Percentiles rank a stretch among this genome's conserved stretches.
Conservation (phyloP, 2,797 vertebrate genomes). For the Decapterus maruadsi region DNA sequence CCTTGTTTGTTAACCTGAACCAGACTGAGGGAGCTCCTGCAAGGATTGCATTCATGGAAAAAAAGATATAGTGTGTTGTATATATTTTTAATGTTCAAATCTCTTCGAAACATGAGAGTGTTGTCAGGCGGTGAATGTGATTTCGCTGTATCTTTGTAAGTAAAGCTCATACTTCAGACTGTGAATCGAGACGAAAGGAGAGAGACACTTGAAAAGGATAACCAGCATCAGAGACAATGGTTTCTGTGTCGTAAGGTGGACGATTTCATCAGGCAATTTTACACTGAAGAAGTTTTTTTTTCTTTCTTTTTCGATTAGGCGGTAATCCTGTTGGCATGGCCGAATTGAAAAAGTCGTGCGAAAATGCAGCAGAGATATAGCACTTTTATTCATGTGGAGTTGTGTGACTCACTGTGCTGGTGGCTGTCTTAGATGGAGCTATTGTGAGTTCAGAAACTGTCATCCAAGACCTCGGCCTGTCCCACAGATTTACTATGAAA, state of each 20-base stretch:
- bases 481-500: slow-evolving; percentile 61
- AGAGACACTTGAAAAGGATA: slow-evolving; percentile 50
- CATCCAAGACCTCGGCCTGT: slow-evolving; percentile 52
- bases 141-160: slow-evolving; percentile 47
- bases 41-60: slow-evolving; percentile 19
- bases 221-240: slow-evolving; percentile 57
- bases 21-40: slow-evolving; percentile 36
- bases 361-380: slow-evolving; percentile 70
- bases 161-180: slow-evolving; percentile 58
- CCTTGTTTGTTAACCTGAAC: slow-evolving; percentile 42
- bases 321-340: slow-evolving; percentile 63
- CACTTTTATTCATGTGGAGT: slow-evolving; percentile 74
- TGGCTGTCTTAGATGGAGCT: slow-evolving; percentile 71
- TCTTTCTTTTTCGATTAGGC: slow-evolving; percentile 50
- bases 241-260: slow-evolving; percentile 52
- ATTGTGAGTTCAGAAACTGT: slow-evolving; percentile 69
- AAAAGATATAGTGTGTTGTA: slow-evolving; percentile 59
- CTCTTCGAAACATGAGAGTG: slow-evolving; percentile 67
- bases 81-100: slow-evolving; percentile 76
- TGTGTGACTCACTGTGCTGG: slow-evolving; percentile 73
- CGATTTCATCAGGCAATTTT: slow-evolving; percentile 63
- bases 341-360: slow-evolving; percentile 56
- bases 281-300: slow-evolving; percentile 37
- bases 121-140: slow-evolving; percentile 60
- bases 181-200: slow-evolving; percentile 50